Conservation (phyloP, 2,113 vertebrate species). For the Terrapene triunguis region DNA sequence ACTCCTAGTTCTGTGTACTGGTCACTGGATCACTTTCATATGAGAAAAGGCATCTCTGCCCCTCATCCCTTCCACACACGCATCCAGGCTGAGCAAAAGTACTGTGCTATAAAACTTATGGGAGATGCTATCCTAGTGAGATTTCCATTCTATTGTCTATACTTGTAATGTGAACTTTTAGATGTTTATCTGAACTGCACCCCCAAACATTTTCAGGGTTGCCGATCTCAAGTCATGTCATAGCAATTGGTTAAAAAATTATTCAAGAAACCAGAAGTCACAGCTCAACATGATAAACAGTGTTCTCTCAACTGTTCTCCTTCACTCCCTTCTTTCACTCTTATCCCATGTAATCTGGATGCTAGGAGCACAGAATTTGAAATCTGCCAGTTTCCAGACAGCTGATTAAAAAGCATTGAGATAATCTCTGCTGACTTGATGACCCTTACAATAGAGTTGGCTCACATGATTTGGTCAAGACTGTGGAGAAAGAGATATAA, state of each 20-base stretch:
- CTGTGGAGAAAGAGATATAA: background rate
- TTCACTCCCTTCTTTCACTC: fast-evolving
- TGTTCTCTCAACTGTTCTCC: background rate
- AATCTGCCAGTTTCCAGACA: background rate
- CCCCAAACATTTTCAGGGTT: background rate
- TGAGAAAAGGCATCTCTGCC: background rate
- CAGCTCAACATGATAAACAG: background rate
- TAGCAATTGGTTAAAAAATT: background rate
- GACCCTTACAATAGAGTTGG: background rate
- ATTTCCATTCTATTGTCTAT: background rate
- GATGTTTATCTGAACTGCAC: fast-evolving
- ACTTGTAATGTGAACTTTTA: background rate
- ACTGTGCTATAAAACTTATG: background rate
- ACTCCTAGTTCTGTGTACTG: background rate
- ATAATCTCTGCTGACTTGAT: background rate
- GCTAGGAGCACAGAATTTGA: background rate
- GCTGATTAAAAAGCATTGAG: background rate
- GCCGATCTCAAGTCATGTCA: background rate
- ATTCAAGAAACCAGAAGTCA: background rate
- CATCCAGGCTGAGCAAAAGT: background rate
- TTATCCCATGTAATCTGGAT: background rate
- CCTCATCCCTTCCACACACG: background rate
- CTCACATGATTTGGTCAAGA: background rate
- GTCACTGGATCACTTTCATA: background rate
- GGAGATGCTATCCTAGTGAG: background rate